These are phyloP conservation scores for Pseudeuparius sepicola DNA, from an alignment of 2,888 invertebrate species.

Conservation along the genomic window DNA sequence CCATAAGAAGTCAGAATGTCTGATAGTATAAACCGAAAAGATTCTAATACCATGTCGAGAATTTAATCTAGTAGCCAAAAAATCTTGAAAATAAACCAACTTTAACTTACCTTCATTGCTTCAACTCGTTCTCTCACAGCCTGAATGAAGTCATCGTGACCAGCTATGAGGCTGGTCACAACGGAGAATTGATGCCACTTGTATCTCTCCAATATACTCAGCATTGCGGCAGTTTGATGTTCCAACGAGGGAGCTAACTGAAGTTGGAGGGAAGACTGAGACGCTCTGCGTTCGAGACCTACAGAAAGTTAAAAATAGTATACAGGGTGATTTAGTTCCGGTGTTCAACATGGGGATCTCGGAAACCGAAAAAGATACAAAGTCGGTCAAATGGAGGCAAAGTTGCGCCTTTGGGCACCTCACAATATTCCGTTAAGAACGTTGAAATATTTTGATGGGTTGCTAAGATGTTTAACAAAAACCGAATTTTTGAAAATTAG, in stretches of 20 bases:
- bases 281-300: constrained; percentile 54
- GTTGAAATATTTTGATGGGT: too few species aligned
- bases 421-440: too few species aligned
- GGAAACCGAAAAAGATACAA: too few species aligned
- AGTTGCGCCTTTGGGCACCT: too few species aligned
- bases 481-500: too few species aligned
- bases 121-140: constrained; percentile 81
- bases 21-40: neutral
- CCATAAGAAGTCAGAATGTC: neutral
- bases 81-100: neutral
- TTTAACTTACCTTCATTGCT: constrained; percentile 57
- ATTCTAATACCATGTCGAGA: neutral
- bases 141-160: constrained; percentile 92
- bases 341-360: too few species aligned
- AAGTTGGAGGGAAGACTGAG: constrained; percentile 79
- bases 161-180: constrained; percentile 87
- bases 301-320: too few species aligned
- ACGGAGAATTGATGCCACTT: constrained; percentile 95
- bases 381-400: too few species aligned
- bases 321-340: too few species aligned
- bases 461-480: too few species aligned
- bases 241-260: constrained; percentile 94
- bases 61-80: neutral
- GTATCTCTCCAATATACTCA: constrained; percentile 88
- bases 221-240: constrained; percentile 94